These are phyloP conservation scores for Rhineura floridana DNA, from an alignment of 2,113 vertebrate genomes.

Conservation along the genomic window DNA sequence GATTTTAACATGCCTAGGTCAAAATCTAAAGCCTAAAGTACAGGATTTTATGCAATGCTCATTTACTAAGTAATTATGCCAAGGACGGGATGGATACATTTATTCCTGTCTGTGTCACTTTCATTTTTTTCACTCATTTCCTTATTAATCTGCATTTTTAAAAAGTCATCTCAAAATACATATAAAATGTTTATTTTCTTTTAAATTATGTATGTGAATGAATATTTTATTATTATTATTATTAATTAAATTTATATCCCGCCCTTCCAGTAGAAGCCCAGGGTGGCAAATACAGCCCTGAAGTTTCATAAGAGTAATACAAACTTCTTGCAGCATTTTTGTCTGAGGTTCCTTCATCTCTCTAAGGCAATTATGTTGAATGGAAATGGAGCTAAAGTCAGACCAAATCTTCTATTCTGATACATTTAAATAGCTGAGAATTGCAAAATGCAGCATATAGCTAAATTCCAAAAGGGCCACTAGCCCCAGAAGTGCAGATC, in stretches of 20 bases:
- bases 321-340: slow-evolving; percentile 8
- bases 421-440: not conserved
- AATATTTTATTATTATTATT: too few species aligned
- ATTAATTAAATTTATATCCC: too few species aligned
- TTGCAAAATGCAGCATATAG: not conserved
- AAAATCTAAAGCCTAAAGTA: not conserved
- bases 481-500: not conserved
- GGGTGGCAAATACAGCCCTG: slow-evolving; percentile 18
- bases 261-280: too few species aligned
- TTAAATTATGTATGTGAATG: not conserved
- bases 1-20: not conserved
- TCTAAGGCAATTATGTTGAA: too few species aligned
- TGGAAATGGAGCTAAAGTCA: slow-evolving; percentile 91
- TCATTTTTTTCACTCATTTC: not conserved
- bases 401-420: slow-evolving; percentile 86
- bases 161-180: not conserved
- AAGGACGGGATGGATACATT: not conserved
- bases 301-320: slow-evolving; percentile 38
- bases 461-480: not conserved
- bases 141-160: not conserved
- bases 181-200: too few species aligned
- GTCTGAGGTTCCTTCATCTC: slow-evolving; percentile 31
- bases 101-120: too few species aligned
- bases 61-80: not conserved
- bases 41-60: not conserved